Percentiles rank a stretch among this genome's conserved stretches.
These are phyloP conservation scores for Ornithoptera alexandrae DNA, from an alignment of 2,888 invertebrate genomes.

Conservation along the genomic window DNA sequence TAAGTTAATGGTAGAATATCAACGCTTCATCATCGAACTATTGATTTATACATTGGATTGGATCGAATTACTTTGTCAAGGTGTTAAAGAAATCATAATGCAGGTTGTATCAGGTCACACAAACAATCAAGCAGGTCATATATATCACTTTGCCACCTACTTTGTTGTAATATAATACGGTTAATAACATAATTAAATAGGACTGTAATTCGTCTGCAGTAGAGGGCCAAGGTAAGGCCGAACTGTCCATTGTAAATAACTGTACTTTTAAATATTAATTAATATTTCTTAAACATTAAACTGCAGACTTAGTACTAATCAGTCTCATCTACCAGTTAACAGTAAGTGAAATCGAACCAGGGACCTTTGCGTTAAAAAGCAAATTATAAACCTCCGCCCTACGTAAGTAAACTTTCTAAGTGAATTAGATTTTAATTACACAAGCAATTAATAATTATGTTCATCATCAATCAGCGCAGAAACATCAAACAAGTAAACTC, in stretches of 20 bases:
- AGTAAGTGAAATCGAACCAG: too few relatives aligned
- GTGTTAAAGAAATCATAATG: conserved; percentile 14
- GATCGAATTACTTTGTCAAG: conserved; percentile 25
- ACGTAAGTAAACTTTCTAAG: too few relatives aligned
- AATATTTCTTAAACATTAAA: too few relatives aligned
- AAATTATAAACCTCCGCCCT: too few relatives aligned
- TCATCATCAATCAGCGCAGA: too few relatives aligned
- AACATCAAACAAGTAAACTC: not conserved
- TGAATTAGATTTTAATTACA: too few relatives aligned
- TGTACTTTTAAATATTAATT: too few relatives aligned
- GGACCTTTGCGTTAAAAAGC: too few relatives aligned
- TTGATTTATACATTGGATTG: not conserved
- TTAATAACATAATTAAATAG: not conserved
- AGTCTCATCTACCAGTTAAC: too few relatives aligned
- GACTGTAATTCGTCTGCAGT: not conserved
- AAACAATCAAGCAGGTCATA: not conserved
- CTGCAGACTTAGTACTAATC: too few relatives aligned
- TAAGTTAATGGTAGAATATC: not conserved
- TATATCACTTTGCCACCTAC: not conserved
- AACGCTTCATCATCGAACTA: not conserved
- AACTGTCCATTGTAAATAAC: not conserved
- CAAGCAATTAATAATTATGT: too few relatives aligned
- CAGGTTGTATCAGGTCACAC: not conserved
- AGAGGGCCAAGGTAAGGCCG: not conserved
- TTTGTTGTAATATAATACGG: conserved; percentile 2